Evolutionary conservation across 2,888 invertebrate species (phyloP).

Genomic region (Agriopis leucophaearia): DNA sequence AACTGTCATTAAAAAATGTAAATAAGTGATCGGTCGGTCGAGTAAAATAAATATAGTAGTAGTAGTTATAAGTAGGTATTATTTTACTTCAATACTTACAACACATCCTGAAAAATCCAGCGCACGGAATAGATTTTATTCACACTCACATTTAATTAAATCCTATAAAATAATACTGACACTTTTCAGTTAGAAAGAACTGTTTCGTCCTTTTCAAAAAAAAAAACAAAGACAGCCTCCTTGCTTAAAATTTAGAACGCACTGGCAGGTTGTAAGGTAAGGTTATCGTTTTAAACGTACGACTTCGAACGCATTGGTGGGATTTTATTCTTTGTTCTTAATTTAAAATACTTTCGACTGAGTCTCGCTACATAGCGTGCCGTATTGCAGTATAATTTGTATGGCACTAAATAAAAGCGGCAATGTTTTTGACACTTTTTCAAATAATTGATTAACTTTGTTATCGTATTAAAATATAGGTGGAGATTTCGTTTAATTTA

Average conservation of each 20-base stretch:
- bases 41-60: too few relatives aligned
- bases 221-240: conserved; percentile 38
- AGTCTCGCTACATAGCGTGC: conserved; percentile 12
- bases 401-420: neutral
- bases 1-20: too few relatives aligned
- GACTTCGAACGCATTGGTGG: conserved; percentile 30
- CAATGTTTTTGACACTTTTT: conserved; percentile 3
- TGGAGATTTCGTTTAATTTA: neutral
- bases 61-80: neutral
- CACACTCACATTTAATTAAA: conserved; percentile 28
- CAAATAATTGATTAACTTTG: neutral
- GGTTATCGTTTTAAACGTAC: conserved; percentile 64
- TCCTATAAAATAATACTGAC: neutral
- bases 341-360: conserved; percentile 14
- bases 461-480: neutral
- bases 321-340: conserved; percentile 21
- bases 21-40: too few relatives aligned
- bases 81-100: conserved; percentile 35
- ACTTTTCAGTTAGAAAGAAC: conserved; percentile 13
- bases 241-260: conserved; percentile 44
- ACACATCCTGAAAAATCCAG: conserved; percentile 37
- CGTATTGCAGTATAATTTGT: neutral
- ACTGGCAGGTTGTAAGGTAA: conserved; percentile 61
- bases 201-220: conserved; percentile 4
- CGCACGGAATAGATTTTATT: conserved; percentile 12